Evolutionary conservation across 2,797 vertebrate genomes (phyloP).

Genomic region (Tauraco hartlaubi): DNA sequence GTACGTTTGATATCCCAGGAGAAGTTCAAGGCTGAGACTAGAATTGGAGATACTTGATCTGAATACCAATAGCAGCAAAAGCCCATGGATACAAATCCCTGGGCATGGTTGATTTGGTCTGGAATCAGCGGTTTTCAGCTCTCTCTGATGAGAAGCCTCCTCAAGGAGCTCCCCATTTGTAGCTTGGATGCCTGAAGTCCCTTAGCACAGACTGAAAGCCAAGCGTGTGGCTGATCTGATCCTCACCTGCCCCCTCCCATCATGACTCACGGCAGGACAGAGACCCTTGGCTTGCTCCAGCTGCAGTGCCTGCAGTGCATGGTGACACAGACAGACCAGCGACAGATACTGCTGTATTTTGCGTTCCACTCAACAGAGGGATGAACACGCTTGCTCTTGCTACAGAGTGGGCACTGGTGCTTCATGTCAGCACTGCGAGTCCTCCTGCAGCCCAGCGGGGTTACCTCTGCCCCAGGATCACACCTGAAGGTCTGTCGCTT

Average conservation of each 20-base stretch:
- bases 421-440: neutral
- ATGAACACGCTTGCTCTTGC: neutral
- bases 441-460: neutral
- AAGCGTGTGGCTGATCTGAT: neutral
- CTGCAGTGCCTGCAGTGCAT: neutral
- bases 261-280: neutral
- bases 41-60: neutral
- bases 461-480: neutral
- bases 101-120: neutral
- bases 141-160: neutral
- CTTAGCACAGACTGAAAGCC: neutral
- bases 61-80: constrained; percentile 39
- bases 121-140: constrained; percentile 11
- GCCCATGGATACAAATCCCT: neutral
- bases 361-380: neutral
- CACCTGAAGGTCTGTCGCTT: neutral
- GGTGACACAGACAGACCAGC: neutral
- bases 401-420: neutral
- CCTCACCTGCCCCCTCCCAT: neutral
- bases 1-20: neutral
- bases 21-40: constrained; percentile 21
- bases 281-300: neutral
- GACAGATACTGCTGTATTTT: neutral
- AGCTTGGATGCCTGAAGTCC: neutral
- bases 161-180: constrained; percentile 12